Evolutionary conservation across 2,888 invertebrate genomes (phyloP).

Genomic region (Latrodectus elegans): DNA sequence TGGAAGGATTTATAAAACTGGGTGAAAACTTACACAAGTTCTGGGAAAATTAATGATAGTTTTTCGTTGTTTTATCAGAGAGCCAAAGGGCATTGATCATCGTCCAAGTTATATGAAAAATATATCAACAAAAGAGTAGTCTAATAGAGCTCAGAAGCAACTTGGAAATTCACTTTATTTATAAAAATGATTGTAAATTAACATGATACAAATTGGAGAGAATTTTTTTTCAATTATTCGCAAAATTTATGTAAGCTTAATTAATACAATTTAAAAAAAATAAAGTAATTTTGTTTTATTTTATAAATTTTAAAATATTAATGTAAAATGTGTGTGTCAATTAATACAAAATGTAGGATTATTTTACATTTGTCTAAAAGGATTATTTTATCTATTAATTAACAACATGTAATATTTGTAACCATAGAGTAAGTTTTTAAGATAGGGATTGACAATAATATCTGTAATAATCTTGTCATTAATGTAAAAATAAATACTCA

Average conservation of each 20-base stretch:
- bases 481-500: no score
- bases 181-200: not conserved
- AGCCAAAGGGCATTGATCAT: constrained; percentile 20
- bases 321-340: no score
- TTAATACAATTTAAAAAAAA: not conserved
- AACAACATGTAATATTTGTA: no score
- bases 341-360: no score
- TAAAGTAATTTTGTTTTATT: no score
- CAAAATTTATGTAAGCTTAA: not conserved
- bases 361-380: no score
- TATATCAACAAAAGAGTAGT: constrained; percentile 7
- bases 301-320: no score
- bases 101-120: constrained; percentile 8
- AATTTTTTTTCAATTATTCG: not conserved
- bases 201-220: not conserved
- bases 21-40: constrained; percentile 45
- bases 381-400: no score
- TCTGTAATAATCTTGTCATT: no score
- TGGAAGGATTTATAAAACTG: constrained; percentile 30
- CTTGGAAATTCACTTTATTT: no score
- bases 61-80: constrained; percentile 51
- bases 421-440: no score
- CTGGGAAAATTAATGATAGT: constrained; percentile 35
- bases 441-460: no score
- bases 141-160: not conserved